Base-by-base conservation (phyloP, 1,140 invertebrate species). In the Anadara kagoshimensis region DNA sequence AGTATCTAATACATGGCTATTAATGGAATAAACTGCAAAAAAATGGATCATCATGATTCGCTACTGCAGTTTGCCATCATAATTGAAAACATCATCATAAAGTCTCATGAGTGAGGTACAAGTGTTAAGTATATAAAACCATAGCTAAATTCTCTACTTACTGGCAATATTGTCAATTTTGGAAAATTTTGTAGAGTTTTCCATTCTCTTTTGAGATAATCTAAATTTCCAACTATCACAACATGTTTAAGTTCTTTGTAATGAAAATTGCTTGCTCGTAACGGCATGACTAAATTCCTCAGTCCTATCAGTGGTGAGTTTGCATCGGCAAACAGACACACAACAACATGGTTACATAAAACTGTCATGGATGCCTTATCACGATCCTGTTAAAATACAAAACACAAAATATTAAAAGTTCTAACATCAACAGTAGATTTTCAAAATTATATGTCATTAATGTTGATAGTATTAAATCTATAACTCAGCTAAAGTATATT, bases 191-290 rank as follows among this genome's bases (percentile, higher is more conserved):
- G 97, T 84, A 99, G 92, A 94, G 98, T 99, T 90, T 99, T 99
- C 98, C 98, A 99, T 90, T 99, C 98, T 78, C 90, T 93, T 79
- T 96, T 92, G 78, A 99, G 95, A 89, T 99, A 99, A 85, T 99
- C 98, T 73, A 99, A 95, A 84, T 98, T 98, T 51, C 98, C 98
- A 70, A 99, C 98, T 86, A 99, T 99, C 68, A 99, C 97, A 81
- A 99, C 97, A 91, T 99, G 98, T 91, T 99, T 99, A 79, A 99
- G 93, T 91, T 99, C 98, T 90, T 99, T 97, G 90, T 99, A 99
- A 91, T 99, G 98, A 91, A 99, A 99, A 92, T 99, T 99, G 85
- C 97, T 99, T 78, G 98, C 98, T 87, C 91, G 69, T 1, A 90
- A 76, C 20, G 90, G 90, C 88, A 90, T 90, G 7, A 90, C 87